Evolutionary conservation across 2,888 invertebrate genomes (phyloP).

Genomic region (Pogonocherus hispidulus): DNA sequence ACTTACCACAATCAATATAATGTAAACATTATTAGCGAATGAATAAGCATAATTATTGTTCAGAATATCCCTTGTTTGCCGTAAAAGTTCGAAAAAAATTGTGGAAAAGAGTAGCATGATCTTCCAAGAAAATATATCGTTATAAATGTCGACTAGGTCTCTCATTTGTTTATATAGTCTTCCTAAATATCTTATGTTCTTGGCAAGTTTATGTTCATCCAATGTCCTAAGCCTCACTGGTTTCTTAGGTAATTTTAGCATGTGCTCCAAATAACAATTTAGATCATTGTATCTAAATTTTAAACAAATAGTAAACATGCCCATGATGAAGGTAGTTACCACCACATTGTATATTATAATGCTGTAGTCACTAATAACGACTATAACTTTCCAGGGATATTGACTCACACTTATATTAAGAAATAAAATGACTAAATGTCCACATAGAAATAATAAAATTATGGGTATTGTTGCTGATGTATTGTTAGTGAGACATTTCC

Average conservation of each 20-base stretch:
- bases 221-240: neutral
- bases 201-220: slow-evolving; percentile 3
- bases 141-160: neutral
- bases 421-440: neutral
- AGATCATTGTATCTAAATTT: slow-evolving; percentile 12
- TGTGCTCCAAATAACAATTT: neutral
- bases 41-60: neutral
- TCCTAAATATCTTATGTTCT: neutral
- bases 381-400: neutral
- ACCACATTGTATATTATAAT: neutral
- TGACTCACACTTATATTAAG: neutral
- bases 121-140: slow-evolving; percentile 3
- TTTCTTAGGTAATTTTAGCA: neutral
- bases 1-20: neutral
- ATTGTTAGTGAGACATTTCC: neutral
- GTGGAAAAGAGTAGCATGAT: neutral
- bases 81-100: neutral
- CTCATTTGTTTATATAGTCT: neutral
- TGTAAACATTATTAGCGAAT: neutral
- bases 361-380: neutral
- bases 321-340: neutral
- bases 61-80: neutral
- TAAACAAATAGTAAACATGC: neutral
- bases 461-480: neutral
- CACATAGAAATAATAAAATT: neutral